Conservation (phyloP, 2,888 invertebrate genomes). For the Subacronicta megacephala region DNA sequence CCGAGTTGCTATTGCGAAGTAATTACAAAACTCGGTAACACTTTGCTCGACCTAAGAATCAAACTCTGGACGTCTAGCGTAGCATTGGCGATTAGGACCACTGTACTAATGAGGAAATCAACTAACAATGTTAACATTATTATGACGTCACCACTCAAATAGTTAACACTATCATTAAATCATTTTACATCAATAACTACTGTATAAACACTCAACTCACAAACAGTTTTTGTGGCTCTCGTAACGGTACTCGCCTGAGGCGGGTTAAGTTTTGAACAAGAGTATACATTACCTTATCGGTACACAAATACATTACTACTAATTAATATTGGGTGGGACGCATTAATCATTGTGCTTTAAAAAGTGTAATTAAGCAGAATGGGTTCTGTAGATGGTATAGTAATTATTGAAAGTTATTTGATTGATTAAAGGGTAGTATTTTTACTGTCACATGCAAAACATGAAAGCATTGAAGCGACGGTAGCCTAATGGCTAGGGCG, state of each 20-base stretch:
- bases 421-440: constrained; percentile 8
- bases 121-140: neutral
- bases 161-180: constrained; percentile 45
- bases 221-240: constrained; percentile 29
- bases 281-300: constrained; percentile 54
- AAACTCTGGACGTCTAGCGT: too few species aligned
- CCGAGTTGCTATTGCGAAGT: too few species aligned
- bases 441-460: too few species aligned
- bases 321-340: constrained; percentile 52
- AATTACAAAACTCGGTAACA: too few species aligned
- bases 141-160: constrained; percentile 9
- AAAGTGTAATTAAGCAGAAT: constrained; percentile 28
- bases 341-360: constrained; percentile 41
- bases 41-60: too few species aligned
- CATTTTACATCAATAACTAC: constrained; percentile 40
- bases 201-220: too few species aligned
- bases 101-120: too few species aligned
- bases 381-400: constrained; percentile 44
- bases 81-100: too few species aligned
- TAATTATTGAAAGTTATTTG: constrained; percentile 8
- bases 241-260: constrained; percentile 41
- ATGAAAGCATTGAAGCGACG: too few species aligned
- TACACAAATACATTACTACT: constrained; percentile 48
- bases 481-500: too few species aligned
- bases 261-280: constrained; percentile 11